A percentile compares a stretch with the other conserved stretches of the same genome.
These are phyloP conservation scores for Malurus alboscapulatus DNA, from an alignment of 2,113 vertebrate genomes.

Conservation along the genomic window DNA sequence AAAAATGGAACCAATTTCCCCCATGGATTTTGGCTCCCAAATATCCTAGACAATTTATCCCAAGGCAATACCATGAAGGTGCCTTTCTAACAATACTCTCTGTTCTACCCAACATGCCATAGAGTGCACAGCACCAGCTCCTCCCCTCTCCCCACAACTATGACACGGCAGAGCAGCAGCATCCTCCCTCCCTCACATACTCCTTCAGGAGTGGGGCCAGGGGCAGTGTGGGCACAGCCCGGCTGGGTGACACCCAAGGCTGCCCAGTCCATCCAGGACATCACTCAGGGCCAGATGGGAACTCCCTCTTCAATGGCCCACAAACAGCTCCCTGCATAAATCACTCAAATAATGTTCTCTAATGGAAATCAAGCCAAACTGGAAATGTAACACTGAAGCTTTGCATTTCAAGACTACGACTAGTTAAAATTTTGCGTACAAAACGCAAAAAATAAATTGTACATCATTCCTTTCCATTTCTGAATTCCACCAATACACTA, in stretches of 20 bases:
- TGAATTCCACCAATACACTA: neutral
- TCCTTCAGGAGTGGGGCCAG: fast-evolving
- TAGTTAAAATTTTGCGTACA: neutral
- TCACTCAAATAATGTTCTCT: fast-evolving
- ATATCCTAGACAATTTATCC: neutral
- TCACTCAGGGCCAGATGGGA: fast-evolving
- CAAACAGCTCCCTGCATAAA: neutral
- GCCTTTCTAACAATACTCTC: neutral
- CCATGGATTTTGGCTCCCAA: neutral
- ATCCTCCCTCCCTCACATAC: fast-evolving
- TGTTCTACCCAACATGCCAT: neutral
- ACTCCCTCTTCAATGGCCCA: neutral
- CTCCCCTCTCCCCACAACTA: fast-evolving
- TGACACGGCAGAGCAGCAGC: neutral
- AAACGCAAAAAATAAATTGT: neutral
- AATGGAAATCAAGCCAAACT: neutral
- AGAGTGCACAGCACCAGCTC: neutral
- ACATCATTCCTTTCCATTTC: neutral
- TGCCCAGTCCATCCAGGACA: neutral
- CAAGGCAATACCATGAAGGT: neutral
- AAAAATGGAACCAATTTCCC: neutral
- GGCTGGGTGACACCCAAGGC: neutral
- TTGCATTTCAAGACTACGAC: neutral
- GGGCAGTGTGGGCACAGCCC: fast-evolving
- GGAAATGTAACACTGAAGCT: fast-evolving